Base-by-base conservation (phyloP, 2,797 vertebrate genomes). In the Pseudocheirus occidentalis region DNA sequence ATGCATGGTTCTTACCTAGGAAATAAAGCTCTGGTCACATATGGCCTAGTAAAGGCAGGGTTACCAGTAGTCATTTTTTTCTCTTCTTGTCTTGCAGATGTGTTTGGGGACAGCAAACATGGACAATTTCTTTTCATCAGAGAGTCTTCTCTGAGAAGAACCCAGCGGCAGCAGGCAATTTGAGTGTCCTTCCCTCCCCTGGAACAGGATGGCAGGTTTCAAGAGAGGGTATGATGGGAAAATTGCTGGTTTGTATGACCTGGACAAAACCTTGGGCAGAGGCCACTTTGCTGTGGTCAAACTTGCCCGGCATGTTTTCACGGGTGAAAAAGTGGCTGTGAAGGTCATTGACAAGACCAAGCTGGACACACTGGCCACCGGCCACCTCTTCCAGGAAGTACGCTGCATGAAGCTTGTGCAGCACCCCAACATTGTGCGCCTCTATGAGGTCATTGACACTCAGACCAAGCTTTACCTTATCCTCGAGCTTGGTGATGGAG, bases 321-420 rank as follows among this genome's bases (percentile, higher is more conserved):
- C 99, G 1, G 99, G 99, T 73, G 99, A 99, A 98, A 99, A 99
- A 97, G 99, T 99, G 97, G 99, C 99, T 0, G 99, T 99, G 27
- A 99, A 99, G 98, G 99, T 99, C 66, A 99, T 99, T 46, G 99
- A 99, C 98, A 99, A 99, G 98, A 99, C 99, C 56, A 99, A 99
- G 98, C 98, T 99, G 96, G 99, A 99, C 98, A 99, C 99, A 0
- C 98, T 99, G 0, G 99, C 99, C 53, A 99, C 99, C 0, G 99
- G 99, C 1, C 99, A 99, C 96, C 99, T 99, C 34, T 99, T 99
- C 98, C 99, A 99, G 97, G 99, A 99, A 98, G 99, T 99, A 24
- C 99, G 99, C 97, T 99, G 99, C 98, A 99, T 99, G 99, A 99
- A 99, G 97, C 98, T 99, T 31, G 99, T 99, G 95, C 99, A 99